Percentiles rank a stretch among this genome's conserved stretches.
Conservation (phyloP, 2,888 invertebrate species). For the Epistrophe eligans region DNA sequence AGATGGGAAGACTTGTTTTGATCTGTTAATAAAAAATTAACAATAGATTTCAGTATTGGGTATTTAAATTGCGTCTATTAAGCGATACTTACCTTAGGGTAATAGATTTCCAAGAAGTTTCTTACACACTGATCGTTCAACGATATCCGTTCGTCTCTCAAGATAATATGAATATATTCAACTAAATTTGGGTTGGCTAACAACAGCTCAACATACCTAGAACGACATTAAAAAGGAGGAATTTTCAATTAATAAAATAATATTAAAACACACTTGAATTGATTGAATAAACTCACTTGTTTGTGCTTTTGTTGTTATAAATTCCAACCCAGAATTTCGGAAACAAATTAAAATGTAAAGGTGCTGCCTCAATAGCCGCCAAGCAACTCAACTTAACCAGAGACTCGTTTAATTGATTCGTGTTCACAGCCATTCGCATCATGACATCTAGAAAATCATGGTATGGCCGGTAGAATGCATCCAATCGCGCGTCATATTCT, state of each 20-base stretch:
- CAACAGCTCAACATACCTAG: constrained; percentile 91
- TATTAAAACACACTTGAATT: not conserved
- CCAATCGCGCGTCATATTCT: constrained; percentile 90
- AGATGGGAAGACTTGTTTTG: constrained; percentile 82
- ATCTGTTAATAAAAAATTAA: constrained; percentile 77
- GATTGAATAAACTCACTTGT: constrained; percentile 80
- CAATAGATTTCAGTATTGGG: not conserved
- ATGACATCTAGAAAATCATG: constrained; percentile 93
- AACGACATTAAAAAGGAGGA: not conserved
- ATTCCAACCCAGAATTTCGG: constrained; percentile 97
- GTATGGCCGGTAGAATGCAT: constrained; percentile 93
- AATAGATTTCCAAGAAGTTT: constrained; percentile 94
- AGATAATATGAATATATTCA: constrained; percentile 95
- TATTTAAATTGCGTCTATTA: no score
- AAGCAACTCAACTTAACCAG: constrained; percentile 94
- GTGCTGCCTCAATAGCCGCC: constrained; percentile 95
- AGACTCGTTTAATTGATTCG: constrained; percentile 93
- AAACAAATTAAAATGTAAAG: constrained; percentile 94
- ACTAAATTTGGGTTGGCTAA: constrained; percentile 92
- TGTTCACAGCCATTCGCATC: constrained; percentile 94
- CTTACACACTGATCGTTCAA: constrained; percentile 93
- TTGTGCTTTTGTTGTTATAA: constrained; percentile 85
- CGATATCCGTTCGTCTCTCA: constrained; percentile 94
- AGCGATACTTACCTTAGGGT: constrained; percentile 89
- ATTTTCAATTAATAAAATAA: not conserved